Percentiles rank a stretch among this genome's conserved stretches.
Evolutionary conservation across 2,888 invertebrate genomes (phyloP).

Genomic region (Trissoscelio sp.): DNA sequence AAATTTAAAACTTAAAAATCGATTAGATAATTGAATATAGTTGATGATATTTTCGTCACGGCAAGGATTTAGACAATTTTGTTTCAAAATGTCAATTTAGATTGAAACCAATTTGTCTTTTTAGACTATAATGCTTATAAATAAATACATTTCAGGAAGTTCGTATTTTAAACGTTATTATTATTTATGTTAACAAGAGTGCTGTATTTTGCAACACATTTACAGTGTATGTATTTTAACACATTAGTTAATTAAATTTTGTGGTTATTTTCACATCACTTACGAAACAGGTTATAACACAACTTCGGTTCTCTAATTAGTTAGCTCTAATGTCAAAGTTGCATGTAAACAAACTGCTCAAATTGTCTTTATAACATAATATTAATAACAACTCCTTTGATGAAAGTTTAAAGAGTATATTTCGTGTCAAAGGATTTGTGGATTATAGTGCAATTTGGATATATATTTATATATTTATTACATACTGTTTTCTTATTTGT

Average conservation of each 20-base stretch:
- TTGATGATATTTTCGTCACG: no score
- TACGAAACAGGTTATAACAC: not conserved
- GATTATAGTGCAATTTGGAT: no score
- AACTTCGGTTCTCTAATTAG: slow-evolving; percentile 15
- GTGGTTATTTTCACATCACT: slow-evolving; percentile 30
- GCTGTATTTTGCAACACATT: not conserved
- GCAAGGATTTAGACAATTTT: no score
- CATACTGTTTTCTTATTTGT: no score
- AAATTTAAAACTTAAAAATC: no score
- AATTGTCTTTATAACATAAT: slow-evolving; percentile 24
- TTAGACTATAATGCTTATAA: no score
- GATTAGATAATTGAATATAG: no score
- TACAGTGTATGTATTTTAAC: not conserved
- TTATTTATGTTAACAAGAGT: not conserved
- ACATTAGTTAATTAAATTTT: slow-evolving; percentile 24
- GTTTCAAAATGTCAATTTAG: no score
- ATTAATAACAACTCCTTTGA: slow-evolving; percentile 1
- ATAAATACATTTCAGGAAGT: no score
- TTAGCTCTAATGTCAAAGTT: slow-evolving; percentile 22
- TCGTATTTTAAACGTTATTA: not conserved
- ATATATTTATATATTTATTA: no score
- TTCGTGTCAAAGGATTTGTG: not conserved
- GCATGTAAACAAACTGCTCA: slow-evolving; percentile 12
- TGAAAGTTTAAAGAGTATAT: not conserved
- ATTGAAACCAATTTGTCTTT: no score